Base-by-base conservation (phyloP, 1,140 invertebrate species). In the Drosophila subobscura region DNA sequence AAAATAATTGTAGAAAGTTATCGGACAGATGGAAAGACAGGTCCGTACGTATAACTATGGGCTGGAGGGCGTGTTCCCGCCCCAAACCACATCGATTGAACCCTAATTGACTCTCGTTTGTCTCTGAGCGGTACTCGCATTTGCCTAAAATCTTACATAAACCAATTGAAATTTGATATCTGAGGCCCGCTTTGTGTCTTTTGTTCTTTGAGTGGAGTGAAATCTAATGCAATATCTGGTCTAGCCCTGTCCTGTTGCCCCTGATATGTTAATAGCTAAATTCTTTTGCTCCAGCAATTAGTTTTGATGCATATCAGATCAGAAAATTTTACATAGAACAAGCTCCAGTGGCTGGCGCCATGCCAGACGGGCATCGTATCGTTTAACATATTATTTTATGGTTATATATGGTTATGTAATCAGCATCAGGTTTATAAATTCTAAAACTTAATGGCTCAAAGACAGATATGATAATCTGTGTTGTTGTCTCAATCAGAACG, bases 1-100 rank as follows among this genome's bases (percentile, higher is more conserved):
- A 78, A 86, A 83, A 86, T 86, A 86, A 86, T 86, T 86, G 81
- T 86, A 88, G 81, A 86, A 86, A 86, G 81, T 86, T 86, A 84
- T 85, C 50, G 33, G 29, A 27, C 58, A 64, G 37, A 66, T 53
- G 75, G 64, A 63, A 8, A 46, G 29, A 54, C 40, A 76, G 73
- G 63, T 76, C 55, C 37, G 22, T 47, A 37, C 14, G 33, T 22
- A 59, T 53, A 20, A 20, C 37, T 57, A 52, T 40, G 12, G 16
- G 60, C 52, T 71, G 53, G 25, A 61, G 72, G 78, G 67, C 73
- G 72, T 81, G 73, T 75, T 53, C 63, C 52, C 40, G 51, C 49
- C 51, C 27, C 45, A 22, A 54, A 37, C 55, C 49, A 50, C 57
- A 58, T 60, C 59, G 54, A 75, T 83, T 66, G 79, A 79, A 79